A percentile compares a stretch with the other conserved stretches of the same genome.
Evolutionary conservation across 2,113 vertebrate species (phyloP).

Genomic region (Chauna torquata): DNA sequence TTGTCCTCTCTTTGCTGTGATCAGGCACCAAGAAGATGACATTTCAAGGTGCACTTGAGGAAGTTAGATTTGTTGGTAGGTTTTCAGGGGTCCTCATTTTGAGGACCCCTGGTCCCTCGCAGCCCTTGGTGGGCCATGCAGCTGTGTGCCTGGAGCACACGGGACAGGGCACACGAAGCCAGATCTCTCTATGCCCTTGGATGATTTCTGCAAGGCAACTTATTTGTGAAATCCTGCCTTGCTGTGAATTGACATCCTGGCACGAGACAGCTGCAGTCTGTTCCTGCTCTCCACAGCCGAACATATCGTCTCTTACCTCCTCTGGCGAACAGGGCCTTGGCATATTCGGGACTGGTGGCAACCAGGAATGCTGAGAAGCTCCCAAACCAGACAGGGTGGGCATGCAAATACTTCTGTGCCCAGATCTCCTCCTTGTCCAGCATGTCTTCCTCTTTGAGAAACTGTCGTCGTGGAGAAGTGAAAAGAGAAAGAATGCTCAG

Average conservation of each 20-base stretch:
- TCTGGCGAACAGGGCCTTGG: constrained; percentile 77
- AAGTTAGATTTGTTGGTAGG: not conserved
- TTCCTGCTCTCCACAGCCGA: not conserved
- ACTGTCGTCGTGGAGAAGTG: not conserved
- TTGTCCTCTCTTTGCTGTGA: not conserved
- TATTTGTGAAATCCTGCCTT: not conserved
- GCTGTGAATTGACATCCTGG: not conserved
- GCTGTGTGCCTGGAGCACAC: not conserved
- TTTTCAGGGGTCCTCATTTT: not conserved
- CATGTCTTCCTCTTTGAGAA: constrained; percentile 7
- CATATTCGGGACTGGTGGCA: constrained; percentile 81
- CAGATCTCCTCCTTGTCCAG: constrained; percentile 41
- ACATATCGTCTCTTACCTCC: constrained; percentile 73
- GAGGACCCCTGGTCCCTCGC: fast-evolving
- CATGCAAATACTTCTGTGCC: constrained; percentile 67
- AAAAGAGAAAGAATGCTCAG: not conserved
- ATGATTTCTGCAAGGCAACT: not conserved
- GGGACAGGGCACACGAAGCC: not conserved
- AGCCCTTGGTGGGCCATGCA: not conserved
- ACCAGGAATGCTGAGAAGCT: constrained; percentile 67
- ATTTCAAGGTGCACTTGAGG: not conserved
- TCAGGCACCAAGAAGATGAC: not conserved
- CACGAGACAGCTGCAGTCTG: not conserved
- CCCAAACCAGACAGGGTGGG: constrained; percentile 79
- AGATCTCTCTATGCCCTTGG: not conserved